A percentile compares a stretch with the other conserved stretches of the same genome.
Conservation (phyloP, 2,888 invertebrate species). For the Amblyteles armatorius region DNA sequence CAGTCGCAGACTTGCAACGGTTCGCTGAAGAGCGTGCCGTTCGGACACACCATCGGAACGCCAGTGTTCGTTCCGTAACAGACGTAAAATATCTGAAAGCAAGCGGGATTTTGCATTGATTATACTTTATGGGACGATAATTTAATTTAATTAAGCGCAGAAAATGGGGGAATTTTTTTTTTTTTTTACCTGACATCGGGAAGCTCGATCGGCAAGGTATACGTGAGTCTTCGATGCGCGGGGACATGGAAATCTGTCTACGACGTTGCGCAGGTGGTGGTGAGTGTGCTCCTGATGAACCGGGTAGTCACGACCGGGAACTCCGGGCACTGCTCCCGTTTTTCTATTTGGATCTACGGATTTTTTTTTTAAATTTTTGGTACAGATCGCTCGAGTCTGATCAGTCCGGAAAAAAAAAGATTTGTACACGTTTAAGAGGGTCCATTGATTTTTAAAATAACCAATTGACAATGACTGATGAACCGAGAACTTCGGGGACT, state of each 20-base stretch:
- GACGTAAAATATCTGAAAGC: constrained; percentile 79
- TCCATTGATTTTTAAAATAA: too few relatives aligned
- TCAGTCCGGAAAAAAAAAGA: too few relatives aligned
- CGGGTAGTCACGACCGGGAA: constrained; percentile 78
- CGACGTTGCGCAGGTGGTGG: constrained; percentile 67
- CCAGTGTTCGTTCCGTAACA: constrained; percentile 79
- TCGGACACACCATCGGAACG: constrained; percentile 81
- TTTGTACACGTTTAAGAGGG: too few relatives aligned
- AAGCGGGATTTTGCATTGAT: too few relatives aligned
- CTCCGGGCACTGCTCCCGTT: constrained; percentile 76
- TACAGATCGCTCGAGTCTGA: background rate
- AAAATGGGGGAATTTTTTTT: background rate
- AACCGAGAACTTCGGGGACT: too few relatives aligned
- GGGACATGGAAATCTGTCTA: constrained; percentile 75
- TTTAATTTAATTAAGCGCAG: too few relatives aligned
- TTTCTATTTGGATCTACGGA: constrained; percentile 65
- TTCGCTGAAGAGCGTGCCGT: constrained; percentile 81
- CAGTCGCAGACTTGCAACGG: constrained; percentile 81
- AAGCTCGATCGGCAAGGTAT: constrained; percentile 78
- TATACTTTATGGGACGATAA: too few relatives aligned
- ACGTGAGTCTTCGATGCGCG: constrained; percentile 70
- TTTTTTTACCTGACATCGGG: constrained; percentile 78
- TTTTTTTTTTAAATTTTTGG: background rate
- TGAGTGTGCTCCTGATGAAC: constrained; percentile 72
- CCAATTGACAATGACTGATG: too few relatives aligned